Base-by-base conservation (phyloP, 1,140 invertebrate genomes). In the Papilio xuthus region DNA sequence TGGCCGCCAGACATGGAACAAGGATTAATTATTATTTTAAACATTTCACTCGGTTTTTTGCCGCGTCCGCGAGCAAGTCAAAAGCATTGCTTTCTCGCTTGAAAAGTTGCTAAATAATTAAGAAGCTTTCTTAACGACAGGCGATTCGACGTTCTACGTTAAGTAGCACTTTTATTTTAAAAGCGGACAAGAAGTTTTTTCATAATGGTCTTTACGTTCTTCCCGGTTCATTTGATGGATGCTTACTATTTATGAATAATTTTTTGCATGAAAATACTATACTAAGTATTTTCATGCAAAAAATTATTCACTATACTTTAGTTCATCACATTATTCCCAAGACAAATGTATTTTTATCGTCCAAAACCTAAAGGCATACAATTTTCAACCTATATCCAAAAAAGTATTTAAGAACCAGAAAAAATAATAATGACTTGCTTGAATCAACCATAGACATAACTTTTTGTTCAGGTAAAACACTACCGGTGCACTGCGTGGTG, bases 401-500 rank as follows among this genome's bases (percentile, higher is more conserved):
- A n/a, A 53, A 50, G 18, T 53, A 53, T 15, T 53, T 8, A 23
- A 26, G 60, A n/a, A n/a, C n/a, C n/a, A n/a, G n/a, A n/a, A n/a
- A n/a, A n/a, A n/a, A n/a, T n/a, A n/a, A n/a, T n/a, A n/a, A n/a
- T n/a, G n/a, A n/a, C n/a, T n/a, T 2, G 4, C 26, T 15, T 9
- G 28, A 32, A 32, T 67, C 23, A 67, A 67, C 28, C 18, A 70
- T 32, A 37, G n/a, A 26, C 1, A 32, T 67, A 37, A 42, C 8
- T 20, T 70, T 76, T 76, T 56, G 95, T 95, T 37, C 95, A 98
- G 98, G 96, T 71, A 98, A 98, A 95, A 98, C 97, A 71, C 95
- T 99, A 84, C 98, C 98, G 77, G 97, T 99, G 18, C 98, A 98
- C 90, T 99, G 98, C 91, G 95, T 99, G 44, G 97, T 99, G 67